These are phyloP conservation scores for Dryobota labecula DNA, from an alignment of 2,888 invertebrate genomes.

Conservation along the genomic window DNA sequence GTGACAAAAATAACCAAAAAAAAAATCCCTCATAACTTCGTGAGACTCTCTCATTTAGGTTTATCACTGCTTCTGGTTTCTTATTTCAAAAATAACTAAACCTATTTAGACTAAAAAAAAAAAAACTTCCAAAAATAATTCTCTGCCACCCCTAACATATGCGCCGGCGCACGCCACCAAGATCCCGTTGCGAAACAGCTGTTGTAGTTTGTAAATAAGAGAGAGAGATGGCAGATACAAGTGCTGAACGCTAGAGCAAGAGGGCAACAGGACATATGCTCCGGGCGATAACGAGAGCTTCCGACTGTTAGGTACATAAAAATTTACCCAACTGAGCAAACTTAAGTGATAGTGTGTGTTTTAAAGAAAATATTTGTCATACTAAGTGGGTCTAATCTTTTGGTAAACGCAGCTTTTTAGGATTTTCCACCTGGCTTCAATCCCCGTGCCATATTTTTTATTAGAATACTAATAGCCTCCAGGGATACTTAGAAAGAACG, in stretches of 20 bases:
- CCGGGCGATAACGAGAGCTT: constrained; percentile 44
- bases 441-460: neutral
- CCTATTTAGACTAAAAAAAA: constrained; percentile 7
- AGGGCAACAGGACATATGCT: constrained; percentile 57
- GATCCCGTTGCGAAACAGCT: constrained; percentile 87
- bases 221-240: constrained; percentile 64
- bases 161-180: constrained; percentile 75
- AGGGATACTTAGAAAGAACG: too few species aligned
- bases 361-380: constrained; percentile 46
- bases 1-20: neutral
- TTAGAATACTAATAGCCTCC: neutral
- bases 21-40: too few species aligned
- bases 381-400: constrained; percentile 32
- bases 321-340: constrained; percentile 56
- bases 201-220: constrained; percentile 76
- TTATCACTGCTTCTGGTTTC: neutral
- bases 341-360: constrained; percentile 41
- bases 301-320: constrained; percentile 46
- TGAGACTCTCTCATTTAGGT: neutral
- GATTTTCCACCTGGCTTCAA: constrained; percentile 10
- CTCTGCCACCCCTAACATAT: constrained; percentile 66
- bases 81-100: neutral
- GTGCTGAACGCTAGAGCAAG: constrained; percentile 49
- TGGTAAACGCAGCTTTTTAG: constrained; percentile 13
- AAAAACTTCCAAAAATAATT: constrained; percentile 18